Evolutionary conservation across 2,888 invertebrate species (phyloP), one percentile per base, ranked within the genome.

Genomic region (Drosophila algonquin): DNA sequence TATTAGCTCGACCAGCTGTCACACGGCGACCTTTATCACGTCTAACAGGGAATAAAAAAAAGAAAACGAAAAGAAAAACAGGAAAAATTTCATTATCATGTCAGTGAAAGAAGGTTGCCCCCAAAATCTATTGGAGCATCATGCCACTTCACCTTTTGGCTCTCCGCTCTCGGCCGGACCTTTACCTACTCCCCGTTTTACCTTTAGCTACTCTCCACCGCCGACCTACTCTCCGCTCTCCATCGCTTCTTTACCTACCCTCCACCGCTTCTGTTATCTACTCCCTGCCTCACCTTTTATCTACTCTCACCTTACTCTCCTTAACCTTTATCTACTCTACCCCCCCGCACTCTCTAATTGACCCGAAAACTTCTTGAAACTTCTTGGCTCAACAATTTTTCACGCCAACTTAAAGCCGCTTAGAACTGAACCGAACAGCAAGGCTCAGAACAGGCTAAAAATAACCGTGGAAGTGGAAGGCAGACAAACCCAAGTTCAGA

Each of bases 351-450:
- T 32, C 58, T 59, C 61, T 76, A 77, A 88, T 85, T 85, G 83
- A 85, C 83, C 83, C 52, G 54, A 60, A 68, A 80, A 84, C 54
- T 75, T 81, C 67, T 67, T 51, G 55, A 35, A 78, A 78, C 60
- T 72, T 68, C 60, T 72, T 68, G 76, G 62, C 71, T 72, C 68
- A 61, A 79, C 70, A 73, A 79, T 74, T 75, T 81, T 85, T 85
- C 72, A 86, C 77, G 79, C 81, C 72, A 83, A 86, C 84, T 88
- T 83, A 83, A 88, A 86, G 77, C 79, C 74, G 81, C 87, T 85
- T 88, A 86, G 30, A 54, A 24, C 53, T 30, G 16, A 3, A 16
- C 12, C 4, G 54, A 24, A 2, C 8, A 16, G 27, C 18, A 2
- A 0, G 8, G 30, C 21, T 21, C 21, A 30, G 30, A 30, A 21